Evolutionary conservation across 2,888 invertebrate genomes (phyloP).

Genomic region (Plemyria rubiginata): DNA sequence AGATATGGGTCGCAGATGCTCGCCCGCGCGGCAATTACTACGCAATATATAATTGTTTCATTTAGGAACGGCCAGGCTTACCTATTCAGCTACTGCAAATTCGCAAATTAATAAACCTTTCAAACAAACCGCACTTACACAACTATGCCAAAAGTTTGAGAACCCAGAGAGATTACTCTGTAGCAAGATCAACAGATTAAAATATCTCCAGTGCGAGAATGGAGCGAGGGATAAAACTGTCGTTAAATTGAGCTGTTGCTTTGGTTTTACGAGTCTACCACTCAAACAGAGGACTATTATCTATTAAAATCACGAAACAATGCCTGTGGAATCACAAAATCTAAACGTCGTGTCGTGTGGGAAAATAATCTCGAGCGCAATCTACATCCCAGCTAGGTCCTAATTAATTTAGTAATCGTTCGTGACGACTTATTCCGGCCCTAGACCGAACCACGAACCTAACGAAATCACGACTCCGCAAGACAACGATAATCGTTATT

Average conservation of each 20-base stretch:
- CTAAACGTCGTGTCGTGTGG: constrained; percentile 79
- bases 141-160: constrained; percentile 10
- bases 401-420: constrained; percentile 85
- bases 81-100: constrained; percentile 30
- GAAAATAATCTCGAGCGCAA: constrained; percentile 81
- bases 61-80: constrained; percentile 53
- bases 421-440: constrained; percentile 84
- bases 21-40: constrained; percentile 71
- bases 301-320: constrained; percentile 61
- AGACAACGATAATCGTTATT: constrained; percentile 84
- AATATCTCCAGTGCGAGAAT: constrained; percentile 14
- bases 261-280: constrained; percentile 24
- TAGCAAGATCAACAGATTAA: constrained; percentile 14
- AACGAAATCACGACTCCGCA: constrained; percentile 84
- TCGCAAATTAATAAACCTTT: constrained; percentile 31
- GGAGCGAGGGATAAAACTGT: constrained; percentile 21
- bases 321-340: constrained; percentile 73
- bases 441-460: constrained; percentile 79
- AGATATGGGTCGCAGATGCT: constrained; percentile 81
- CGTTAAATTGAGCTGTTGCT: constrained; percentile 36
- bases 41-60: constrained; percentile 79
- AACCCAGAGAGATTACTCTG: constrained; percentile 13
- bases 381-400: constrained; percentile 82
- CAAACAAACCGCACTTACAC: constrained; percentile 15
- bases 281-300: constrained; percentile 40